A percentile compares a stretch with the other conserved stretches of the same genome.
Evolutionary conservation across 1,140 invertebrate genomes (phyloP).

Genomic region (Mycetomoellerius zeteki): DNA sequence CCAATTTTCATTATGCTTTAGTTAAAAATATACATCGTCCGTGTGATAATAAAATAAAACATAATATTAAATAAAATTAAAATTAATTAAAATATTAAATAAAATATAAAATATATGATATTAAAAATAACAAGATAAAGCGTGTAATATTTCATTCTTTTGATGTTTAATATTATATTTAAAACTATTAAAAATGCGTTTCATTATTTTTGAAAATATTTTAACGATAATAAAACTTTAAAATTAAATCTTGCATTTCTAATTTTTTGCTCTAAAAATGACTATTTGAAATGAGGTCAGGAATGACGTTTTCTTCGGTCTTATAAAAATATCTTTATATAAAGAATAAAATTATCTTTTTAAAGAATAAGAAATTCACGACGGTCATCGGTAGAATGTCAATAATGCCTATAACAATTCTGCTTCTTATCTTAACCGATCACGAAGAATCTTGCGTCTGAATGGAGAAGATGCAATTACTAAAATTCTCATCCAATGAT

Average conservation of each 20-base stretch:
- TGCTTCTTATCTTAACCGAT: background rate
- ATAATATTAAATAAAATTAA: background rate
- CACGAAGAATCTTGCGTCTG: background rate
- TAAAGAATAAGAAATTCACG: background rate
- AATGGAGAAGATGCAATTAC: constrained; percentile 31
- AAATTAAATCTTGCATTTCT: background rate
- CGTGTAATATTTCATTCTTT: no score
- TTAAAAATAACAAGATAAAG: no score
- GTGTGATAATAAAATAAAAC: background rate
- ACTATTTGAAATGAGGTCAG: background rate
- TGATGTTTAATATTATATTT: no score
- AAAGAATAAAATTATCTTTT: background rate
- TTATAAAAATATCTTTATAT: constrained; percentile 9
- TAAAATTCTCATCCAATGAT: constrained; percentile 29
- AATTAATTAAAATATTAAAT: no score
- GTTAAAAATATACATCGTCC: background rate
- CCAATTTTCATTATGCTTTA: background rate
- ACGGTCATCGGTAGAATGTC: background rate
- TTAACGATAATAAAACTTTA: background rate
- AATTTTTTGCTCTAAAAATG: background rate
- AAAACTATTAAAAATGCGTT: background rate
- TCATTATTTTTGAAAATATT: constrained; percentile 10
- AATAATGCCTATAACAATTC: background rate
- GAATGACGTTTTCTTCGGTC: background rate
- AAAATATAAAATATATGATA: no score